Percentiles rank a stretch among this genome's conserved stretches.
phyloP scores from a whole-genome alignment of 2,797 vertebrate species.

The Nyctalus aviator region DNA sequence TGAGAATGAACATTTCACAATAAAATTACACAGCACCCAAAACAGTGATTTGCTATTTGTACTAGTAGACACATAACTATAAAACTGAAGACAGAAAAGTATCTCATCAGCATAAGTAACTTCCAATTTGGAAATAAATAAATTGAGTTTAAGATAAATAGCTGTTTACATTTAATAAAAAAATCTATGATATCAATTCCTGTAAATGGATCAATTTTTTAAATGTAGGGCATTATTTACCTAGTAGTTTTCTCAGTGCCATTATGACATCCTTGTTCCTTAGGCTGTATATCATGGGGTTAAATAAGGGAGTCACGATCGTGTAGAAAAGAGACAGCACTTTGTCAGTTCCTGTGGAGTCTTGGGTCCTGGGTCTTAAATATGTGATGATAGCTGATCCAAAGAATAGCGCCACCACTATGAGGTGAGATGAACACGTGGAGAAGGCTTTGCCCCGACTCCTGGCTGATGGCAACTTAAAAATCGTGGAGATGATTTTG shows the following conservation, averaged over 20 bases:
- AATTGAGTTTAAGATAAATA: not conserved
- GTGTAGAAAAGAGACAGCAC: slow-evolving; percentile 57
- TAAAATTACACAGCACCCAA: not conserved
- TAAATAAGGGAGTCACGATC: slow-evolving; percentile 34
- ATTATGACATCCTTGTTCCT: slow-evolving; percentile 55
- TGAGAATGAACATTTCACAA: not conserved
- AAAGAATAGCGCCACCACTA: not conserved
- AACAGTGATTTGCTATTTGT: not conserved
- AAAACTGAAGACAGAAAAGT: not conserved
- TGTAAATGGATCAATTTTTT: not conserved
- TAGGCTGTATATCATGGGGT: slow-evolving; percentile 58
- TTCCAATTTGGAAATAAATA: not conserved
- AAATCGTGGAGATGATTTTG: slow-evolving; percentile 44
- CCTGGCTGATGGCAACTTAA: slow-evolving; percentile 31
- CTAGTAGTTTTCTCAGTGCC: not conserved
- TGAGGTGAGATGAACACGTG: slow-evolving; percentile 63
- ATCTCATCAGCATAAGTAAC: not conserved
- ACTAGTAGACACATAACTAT: not conserved
- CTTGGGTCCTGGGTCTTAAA: not conserved
- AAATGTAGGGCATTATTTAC: not conserved
- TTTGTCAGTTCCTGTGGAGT: slow-evolving; percentile 28
- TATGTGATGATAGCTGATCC: not conserved
- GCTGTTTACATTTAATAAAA: not conserved
- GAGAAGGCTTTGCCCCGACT: slow-evolving; percentile 42
- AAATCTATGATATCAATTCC: not conserved